A percentile compares a stretch with the other conserved stretches of the same genome.
phyloP scores from a whole-genome alignment of 2,113 vertebrate species.

The Tychaedon coryphoeus region DNA sequence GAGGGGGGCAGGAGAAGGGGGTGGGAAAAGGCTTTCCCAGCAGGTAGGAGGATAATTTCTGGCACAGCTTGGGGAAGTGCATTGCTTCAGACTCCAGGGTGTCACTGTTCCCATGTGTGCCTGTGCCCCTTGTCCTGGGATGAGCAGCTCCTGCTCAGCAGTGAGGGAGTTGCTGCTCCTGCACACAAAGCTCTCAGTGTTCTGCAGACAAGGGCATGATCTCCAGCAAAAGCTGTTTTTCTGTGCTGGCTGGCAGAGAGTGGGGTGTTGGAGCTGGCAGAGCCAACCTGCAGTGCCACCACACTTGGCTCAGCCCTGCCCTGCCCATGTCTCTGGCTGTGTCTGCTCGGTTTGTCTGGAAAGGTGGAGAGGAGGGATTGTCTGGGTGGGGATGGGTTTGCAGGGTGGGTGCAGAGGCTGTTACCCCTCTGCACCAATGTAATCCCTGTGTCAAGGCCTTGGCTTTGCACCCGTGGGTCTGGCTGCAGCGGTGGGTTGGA shows the following conservation, averaged over 20 bases:
- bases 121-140: background rate
- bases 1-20: background rate
- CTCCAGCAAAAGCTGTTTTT: background rate
- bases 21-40: background rate
- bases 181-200: slow-evolving; percentile 16
- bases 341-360: background rate
- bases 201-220: background rate
- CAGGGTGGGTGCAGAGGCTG: background rate
- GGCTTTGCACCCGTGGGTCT: accelerated
- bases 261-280: background rate
- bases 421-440: accelerated
- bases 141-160: background rate
- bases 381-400: accelerated
- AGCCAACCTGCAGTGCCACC: background rate
- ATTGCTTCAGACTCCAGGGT: background rate
- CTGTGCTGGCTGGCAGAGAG: background rate
- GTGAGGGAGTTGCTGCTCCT: background rate
- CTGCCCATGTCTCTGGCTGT: background rate
- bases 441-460: accelerated
- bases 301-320: background rate
- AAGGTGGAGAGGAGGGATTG: background rate
- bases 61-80: accelerated
- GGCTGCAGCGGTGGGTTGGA: background rate
- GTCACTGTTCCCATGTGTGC: accelerated
- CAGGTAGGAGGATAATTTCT: background rate